Conservation (phyloP, 2,113 vertebrate species). For the Odontesthes bonariensis region DNA sequence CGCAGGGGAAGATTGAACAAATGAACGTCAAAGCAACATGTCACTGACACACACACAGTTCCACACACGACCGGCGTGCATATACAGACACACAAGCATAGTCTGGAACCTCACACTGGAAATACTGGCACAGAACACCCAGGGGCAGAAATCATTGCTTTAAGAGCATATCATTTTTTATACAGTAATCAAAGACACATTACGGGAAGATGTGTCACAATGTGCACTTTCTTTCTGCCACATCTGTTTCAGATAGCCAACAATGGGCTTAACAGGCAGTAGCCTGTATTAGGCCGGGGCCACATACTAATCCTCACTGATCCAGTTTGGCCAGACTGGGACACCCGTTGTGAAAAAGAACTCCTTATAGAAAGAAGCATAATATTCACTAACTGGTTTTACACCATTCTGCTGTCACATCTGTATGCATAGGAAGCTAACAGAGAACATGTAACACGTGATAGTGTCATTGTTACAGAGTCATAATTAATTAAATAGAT, state of each 20-base stretch:
- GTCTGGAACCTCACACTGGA: conserved; percentile 34
- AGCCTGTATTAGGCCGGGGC: conserved; percentile 53
- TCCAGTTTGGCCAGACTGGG: conserved; percentile 32
- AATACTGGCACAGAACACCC: conserved; percentile 46
- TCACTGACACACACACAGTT: conserved; percentile 36
- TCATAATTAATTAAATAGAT: background rate
- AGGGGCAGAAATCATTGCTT: conserved; percentile 66
- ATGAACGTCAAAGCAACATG: conserved; percentile 65
- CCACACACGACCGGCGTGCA: background rate
- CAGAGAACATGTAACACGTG: background rate
- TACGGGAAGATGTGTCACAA: conserved; percentile 72
- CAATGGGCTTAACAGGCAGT: conserved; percentile 53
- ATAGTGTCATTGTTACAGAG: background rate
- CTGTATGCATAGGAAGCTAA: conserved; percentile 3
- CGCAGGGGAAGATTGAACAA: conserved; percentile 69
- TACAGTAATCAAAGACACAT: conserved; percentile 76
- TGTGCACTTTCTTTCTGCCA: conserved; percentile 66
- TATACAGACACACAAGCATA: conserved; percentile 23
- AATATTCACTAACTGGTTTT: conserved; percentile 22
- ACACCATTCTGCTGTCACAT: conserved; percentile 16
- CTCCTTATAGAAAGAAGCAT: conserved; percentile 23
- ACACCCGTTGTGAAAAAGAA: conserved; percentile 35
- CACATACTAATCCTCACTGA: conserved; percentile 54
- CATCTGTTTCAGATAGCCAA: conserved; percentile 76
- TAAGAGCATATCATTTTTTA: conserved; percentile 80